phyloP scores from a whole-genome alignment of 2,888 invertebrate genomes.

The Agonopterix subpropinquella region DNA sequence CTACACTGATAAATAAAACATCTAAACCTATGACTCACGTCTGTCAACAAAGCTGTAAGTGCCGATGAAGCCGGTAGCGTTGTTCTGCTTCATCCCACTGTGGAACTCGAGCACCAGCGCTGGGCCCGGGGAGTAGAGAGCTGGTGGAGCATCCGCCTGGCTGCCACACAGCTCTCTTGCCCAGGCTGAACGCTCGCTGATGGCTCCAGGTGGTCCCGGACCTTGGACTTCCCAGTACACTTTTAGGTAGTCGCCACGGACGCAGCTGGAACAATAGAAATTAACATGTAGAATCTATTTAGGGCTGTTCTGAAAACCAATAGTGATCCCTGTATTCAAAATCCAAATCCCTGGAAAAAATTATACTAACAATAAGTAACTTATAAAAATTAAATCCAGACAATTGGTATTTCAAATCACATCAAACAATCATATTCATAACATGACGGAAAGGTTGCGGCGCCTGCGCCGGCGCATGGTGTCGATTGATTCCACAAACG shows the following conservation, averaged over 20 bases:
- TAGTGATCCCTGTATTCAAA: background rate
- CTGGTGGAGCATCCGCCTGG: constrained; percentile 80
- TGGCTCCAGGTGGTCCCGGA: constrained; percentile 79
- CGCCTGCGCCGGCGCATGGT: too few species aligned
- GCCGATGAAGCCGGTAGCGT: constrained; percentile 82
- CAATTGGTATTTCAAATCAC: too few species aligned
- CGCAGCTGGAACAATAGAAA: constrained; percentile 78
- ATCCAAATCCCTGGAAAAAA: too few species aligned
- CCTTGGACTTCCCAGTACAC: constrained; percentile 86
- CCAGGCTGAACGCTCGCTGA: constrained; percentile 87
- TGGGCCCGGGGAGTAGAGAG: constrained; percentile 84
- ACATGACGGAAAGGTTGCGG: too few species aligned
- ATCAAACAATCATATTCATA: too few species aligned
- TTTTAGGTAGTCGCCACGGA: constrained; percentile 84
- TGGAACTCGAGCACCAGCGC: constrained; percentile 86
- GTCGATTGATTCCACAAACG: too few species aligned
- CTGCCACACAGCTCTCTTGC: constrained; percentile 83
- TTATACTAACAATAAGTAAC: too few species aligned
- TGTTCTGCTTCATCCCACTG: constrained; percentile 65
- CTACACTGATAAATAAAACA: too few species aligned
- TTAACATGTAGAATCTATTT: background rate
- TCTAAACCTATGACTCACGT: constrained; percentile 71
- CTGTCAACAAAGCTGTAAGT: constrained; percentile 86
- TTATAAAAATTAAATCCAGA: too few species aligned
- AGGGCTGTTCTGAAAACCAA: background rate